Evolutionary conservation across 2,113 vertebrate genomes (phyloP), one percentile per base, ranked within the genome.

Genomic region (Hystrix brachyura): DNA sequence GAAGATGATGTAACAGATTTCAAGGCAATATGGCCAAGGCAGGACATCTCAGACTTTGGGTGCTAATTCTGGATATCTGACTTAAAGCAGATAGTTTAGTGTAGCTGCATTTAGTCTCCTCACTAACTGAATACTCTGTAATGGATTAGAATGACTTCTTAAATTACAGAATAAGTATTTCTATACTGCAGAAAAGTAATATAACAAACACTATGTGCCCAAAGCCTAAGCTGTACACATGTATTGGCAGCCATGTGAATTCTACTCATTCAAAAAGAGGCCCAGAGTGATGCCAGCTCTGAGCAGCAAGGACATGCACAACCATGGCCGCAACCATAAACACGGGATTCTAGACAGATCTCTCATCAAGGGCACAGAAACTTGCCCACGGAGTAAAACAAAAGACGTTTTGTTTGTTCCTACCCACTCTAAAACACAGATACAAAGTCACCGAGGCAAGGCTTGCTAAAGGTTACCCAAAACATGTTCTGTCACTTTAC

Each of bases 111-210:
- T 87, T 74, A 34, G 23, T 55, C 53, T 90, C n/a, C 19, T 83
- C 32, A 23, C 53, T 62, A 38, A n/a, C 5, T 87, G 43, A 87
- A 69, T n/a, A 48, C 23, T 25, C 14, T 78, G 29, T 25, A 48
- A 38, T 59, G 3, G 46, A 14, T 59, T 72, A n/a, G n/a, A 88
- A 80, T 46, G 79, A 32, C 48, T 95, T 79, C 62, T 95, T 95
- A 84, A 72, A 84, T 43, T 79, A 59, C 64, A 85, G 65, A 59
- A 59, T 5, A 67, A 80, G 53, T 55, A 72, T 80, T 79, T 87
- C 46, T 48, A 23, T 32, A 72, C 9, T 46, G 38, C 59, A 17
- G 91, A 93, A 87, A 95, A 71, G 15, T 48, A 94, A 25, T 46
- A 80, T 53, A 27, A 29, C 43, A 69, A 94, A 69, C 29, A 57